Evolutionary conservation across 2,113 vertebrate species (phyloP).

Genomic region (Ageneiosus marmoratus): DNA sequence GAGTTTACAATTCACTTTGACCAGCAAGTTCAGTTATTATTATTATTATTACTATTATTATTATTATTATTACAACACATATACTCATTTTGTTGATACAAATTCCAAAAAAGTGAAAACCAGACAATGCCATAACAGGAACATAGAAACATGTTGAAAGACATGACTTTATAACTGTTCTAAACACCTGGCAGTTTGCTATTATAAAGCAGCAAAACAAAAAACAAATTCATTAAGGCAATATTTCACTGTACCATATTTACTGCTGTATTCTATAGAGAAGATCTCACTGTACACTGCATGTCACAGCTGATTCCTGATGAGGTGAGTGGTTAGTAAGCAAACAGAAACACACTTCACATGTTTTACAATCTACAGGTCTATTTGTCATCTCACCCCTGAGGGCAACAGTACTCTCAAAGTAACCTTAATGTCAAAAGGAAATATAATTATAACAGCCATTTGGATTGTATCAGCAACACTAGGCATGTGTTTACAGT

Average conservation of each 20-base stretch:
- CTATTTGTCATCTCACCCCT: not conserved
- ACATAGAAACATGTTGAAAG: slow-evolving; percentile 13
- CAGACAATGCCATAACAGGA: not conserved
- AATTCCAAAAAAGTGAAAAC: not conserved
- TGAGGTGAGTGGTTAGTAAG: slow-evolving; percentile 10
- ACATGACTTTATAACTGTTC: not conserved
- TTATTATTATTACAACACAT: not conserved
- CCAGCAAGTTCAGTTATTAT: not conserved
- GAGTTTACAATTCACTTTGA: not conserved
- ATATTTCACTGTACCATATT: slow-evolving; percentile 42
- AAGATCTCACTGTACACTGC: slow-evolving; percentile 9
- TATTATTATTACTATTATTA: not conserved
- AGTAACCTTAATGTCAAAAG: slow-evolving; percentile 5
- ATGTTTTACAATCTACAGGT: slow-evolving; percentile 22
- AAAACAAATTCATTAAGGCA: slow-evolving; percentile 49
- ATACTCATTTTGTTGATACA: not conserved
- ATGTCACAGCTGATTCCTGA: not conserved
- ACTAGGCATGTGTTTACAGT: slow-evolving; percentile 1
- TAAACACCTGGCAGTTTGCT: slow-evolving; percentile 33
- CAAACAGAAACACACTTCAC: slow-evolving; percentile 8
- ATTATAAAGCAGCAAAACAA: slow-evolving; percentile 31
- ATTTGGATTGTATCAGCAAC: not conserved
- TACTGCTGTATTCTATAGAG: slow-evolving; percentile 18
- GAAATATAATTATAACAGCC: not conserved
- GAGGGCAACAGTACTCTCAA: slow-evolving; percentile 2